These are phyloP conservation scores for Calypte anna DNA, from an alignment of 2,113 vertebrate genomes.

Conservation along the genomic window DNA sequence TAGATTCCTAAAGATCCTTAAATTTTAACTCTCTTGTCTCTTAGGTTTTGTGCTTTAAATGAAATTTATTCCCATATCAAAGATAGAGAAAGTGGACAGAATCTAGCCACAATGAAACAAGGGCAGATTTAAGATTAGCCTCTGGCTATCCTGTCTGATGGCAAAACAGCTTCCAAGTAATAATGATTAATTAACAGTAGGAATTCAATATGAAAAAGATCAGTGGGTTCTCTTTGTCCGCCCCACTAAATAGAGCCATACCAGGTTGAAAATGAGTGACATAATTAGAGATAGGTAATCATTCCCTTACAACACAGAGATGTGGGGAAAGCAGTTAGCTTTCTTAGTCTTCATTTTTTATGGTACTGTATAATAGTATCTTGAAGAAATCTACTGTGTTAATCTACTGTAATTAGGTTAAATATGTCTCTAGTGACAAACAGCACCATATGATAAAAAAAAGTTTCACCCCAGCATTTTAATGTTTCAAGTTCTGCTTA, in stretches of 20 bases:
- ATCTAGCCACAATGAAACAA: background rate
- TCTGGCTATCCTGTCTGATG: background rate
- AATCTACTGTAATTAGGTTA: constrained; percentile 75
- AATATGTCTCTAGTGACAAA: constrained; percentile 62
- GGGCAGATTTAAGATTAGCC: background rate
- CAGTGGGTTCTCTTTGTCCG: background rate
- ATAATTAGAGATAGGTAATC: background rate
- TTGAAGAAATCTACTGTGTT: constrained; percentile 56
- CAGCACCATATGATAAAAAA: background rate
- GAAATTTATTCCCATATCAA: background rate
- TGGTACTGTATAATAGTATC: constrained; percentile 39
- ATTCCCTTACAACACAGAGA: background rate
- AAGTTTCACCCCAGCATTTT: constrained; percentile 57
- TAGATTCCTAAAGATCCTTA: background rate
- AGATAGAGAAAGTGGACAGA: background rate
- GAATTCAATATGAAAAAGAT: background rate
- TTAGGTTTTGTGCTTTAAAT: background rate
- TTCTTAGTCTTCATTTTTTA: constrained; percentile 33
- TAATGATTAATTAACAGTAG: constrained; percentile 32
- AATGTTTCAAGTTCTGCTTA: constrained; percentile 47
- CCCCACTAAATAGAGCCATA: background rate
- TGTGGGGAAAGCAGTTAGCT: background rate
- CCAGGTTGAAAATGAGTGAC: background rate
- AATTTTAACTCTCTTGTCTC: background rate
- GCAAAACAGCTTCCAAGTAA: background rate